Evolutionary conservation across 2,113 vertebrate genomes (phyloP), one percentile per base, ranked within the genome.

Genomic region (Nothocercus nigrocapillus): DNA sequence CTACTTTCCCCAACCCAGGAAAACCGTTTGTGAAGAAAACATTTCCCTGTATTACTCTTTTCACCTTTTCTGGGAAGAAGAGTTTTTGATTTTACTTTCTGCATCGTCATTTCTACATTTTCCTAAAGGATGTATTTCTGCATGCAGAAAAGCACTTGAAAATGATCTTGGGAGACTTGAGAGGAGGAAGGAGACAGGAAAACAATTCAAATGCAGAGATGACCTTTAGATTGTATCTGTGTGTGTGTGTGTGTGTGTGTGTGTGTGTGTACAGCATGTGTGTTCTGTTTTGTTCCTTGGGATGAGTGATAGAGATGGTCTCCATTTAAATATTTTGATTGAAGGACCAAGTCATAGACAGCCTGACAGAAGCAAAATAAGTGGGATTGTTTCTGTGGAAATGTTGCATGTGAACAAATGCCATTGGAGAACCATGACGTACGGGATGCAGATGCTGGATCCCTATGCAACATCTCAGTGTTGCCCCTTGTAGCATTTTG

Each of bases 251-350:
- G 18, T 51, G 49, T 27, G 51, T 27, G 51, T 27, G 51, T 7
- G 8, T 54, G 53, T 28, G 54, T 30, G 27, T 13, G 5, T 27
- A 27, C 54, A 56, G 28, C 54, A 30, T 17, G 28, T 30, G 54
- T 30, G 54, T 56, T 54, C 27, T 30, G 27, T 56, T 44, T 47
- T 54, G 44, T 9, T 45, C 38, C 25, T 38, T 56, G 7, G 6
- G 38, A 17, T 58, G 6, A 73, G 2, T 0, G 0, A 21, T 22
- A 8, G 19, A 47, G 18, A 74, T n/a, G 13, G 5, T 67, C 11
- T 3, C 20, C 28, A 25, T 67, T 80, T 27, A 67, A 70, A 42
- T 18, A 20, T 68, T 82, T 62, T 68, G 12, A 32, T 15, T 56
- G 8, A 63, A 20, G 15, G 49, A 13, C 36, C 42, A 75, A 56